Conservation (phyloP, 2,888 invertebrate species). For the Penaeus monodon region DNA sequence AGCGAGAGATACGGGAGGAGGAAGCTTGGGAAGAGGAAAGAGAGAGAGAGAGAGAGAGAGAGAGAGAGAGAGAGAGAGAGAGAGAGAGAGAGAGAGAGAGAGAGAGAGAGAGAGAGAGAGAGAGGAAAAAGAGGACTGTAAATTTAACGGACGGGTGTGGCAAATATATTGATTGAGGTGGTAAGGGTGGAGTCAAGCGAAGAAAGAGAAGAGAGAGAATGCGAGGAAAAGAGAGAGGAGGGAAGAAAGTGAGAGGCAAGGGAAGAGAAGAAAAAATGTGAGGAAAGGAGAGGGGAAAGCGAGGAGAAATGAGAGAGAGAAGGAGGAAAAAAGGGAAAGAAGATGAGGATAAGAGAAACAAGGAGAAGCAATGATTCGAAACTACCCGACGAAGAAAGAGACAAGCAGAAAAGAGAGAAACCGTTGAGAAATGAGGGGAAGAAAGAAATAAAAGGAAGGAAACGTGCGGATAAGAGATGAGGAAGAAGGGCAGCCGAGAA, state of each 20-base stretch:
- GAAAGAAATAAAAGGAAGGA: too few species aligned
- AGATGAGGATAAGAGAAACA: neutral
- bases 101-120: neutral
- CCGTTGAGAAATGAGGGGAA: too few species aligned
- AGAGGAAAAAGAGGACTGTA: too few species aligned
- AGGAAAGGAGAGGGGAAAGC: neutral
- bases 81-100: neutral
- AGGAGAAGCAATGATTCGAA: too few species aligned
- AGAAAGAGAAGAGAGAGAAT: neutral
- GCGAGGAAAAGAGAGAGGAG: neutral
- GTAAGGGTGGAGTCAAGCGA: too few species aligned
- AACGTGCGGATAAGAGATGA: too few species aligned
- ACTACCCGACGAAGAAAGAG: too few species aligned
- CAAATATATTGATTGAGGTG: too few species aligned
- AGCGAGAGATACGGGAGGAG: neutral
- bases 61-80: conserved; percentile 11
- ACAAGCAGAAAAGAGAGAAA: too few species aligned
- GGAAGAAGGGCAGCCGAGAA: too few species aligned
- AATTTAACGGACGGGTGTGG: too few species aligned
- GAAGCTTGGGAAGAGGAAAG: neutral
- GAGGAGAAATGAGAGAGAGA: neutral
- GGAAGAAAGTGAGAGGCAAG: neutral
- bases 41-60: conserved; percentile 13
- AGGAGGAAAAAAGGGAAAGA: neutral
- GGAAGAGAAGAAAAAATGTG: neutral